A percentile compares a stretch with the other conserved stretches of the same genome.
phyloP scores from a whole-genome alignment of 2,113 vertebrate genomes.

The Halcyon malimbica region DNA sequence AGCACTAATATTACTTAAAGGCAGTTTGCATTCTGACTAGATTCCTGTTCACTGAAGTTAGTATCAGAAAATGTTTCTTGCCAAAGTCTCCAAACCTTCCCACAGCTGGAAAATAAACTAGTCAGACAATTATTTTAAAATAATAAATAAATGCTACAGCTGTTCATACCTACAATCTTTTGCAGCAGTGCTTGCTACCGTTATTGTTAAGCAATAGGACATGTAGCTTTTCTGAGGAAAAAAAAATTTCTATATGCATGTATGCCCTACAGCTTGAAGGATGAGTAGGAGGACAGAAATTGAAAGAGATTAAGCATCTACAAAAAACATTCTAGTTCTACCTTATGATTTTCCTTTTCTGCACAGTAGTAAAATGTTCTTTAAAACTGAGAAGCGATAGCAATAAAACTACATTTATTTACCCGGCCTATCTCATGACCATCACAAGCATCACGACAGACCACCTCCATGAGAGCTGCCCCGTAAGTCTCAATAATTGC shows the following conservation, averaged over 20 bases:
- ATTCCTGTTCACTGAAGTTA: background rate
- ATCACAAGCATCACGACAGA: slow-evolving; percentile 95
- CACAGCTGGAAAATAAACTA: background rate
- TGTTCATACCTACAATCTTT: background rate
- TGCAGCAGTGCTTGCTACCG: background rate
- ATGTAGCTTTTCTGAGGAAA: background rate
- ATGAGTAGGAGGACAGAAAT: background rate
- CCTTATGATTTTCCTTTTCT: background rate
- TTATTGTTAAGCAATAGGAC: background rate
- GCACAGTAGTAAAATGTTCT: background rate
- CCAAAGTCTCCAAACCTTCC: background rate
- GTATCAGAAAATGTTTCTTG: background rate
- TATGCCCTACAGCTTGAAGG: background rate
- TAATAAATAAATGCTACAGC: background rate
- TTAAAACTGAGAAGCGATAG: background rate
- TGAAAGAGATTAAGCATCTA: background rate
- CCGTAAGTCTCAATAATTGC: slow-evolving; percentile 95
- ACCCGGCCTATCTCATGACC: slow-evolving; percentile 96
- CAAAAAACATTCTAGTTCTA: background rate
- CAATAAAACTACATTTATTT: background rate
- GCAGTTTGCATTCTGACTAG: background rate
- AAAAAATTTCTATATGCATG: background rate
- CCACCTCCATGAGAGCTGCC: slow-evolving; percentile 94
- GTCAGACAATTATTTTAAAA: background rate
- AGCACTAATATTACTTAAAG: background rate